phyloP scores from a whole-genome alignment of 2,113 vertebrate genomes.

The Syngnathus scovelli region DNA sequence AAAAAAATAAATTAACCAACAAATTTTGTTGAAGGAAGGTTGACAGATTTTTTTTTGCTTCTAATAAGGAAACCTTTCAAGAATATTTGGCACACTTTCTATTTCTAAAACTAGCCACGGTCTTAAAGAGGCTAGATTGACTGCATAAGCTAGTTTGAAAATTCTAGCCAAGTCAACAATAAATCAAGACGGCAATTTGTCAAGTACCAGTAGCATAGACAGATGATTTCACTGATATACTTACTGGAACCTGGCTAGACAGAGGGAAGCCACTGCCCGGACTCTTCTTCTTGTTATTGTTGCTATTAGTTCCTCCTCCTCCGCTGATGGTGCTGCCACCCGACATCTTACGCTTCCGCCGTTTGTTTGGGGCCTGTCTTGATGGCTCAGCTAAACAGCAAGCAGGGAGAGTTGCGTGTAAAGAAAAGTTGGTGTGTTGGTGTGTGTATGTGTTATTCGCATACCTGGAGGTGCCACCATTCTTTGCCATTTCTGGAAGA shows the following conservation, averaged over 20 bases:
- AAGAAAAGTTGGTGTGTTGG: neutral
- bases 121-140: too few species aligned
- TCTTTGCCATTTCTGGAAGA: slow-evolving; percentile 98
- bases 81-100: too few species aligned
- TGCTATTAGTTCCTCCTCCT: slow-evolving; percentile 87
- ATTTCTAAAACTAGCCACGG: too few species aligned
- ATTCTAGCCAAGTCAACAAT: neutral
- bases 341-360: slow-evolving; percentile 98
- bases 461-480: slow-evolving; percentile 97
- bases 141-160: too few species aligned
- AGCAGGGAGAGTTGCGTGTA: neutral
- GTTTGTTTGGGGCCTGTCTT: slow-evolving; percentile 90
- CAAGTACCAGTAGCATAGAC: neutral
- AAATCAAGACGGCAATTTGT: neutral
- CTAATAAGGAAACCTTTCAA: too few species aligned
- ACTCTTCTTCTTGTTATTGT: slow-evolving; percentile 99
- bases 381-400: slow-evolving; percentile 82
- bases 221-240: slow-evolving; percentile 73
- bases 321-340: slow-evolving; percentile 96
- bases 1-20: too few species aligned
- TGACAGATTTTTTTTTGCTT: too few species aligned
- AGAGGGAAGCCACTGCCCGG: slow-evolving; percentile 95
- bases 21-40: too few species aligned
- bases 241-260: slow-evolving; percentile 98
- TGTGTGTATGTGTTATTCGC: neutral